Percentiles rank a stretch among this genome's conserved stretches.
phyloP scores from a whole-genome alignment of 2,888 invertebrate species.

The Calliphora vomitoria region DNA sequence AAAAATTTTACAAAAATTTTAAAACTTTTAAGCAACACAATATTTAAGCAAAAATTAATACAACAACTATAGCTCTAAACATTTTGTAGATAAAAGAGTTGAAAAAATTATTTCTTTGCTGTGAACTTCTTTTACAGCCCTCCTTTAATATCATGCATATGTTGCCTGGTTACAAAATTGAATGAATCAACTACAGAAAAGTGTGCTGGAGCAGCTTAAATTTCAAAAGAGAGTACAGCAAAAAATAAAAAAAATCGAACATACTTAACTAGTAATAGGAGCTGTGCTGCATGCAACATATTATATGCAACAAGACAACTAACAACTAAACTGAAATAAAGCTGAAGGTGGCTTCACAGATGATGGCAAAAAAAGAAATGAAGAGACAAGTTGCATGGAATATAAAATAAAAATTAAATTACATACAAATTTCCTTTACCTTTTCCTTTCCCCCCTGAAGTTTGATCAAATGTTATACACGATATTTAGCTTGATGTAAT shows the following conservation, averaged over 20 bases:
- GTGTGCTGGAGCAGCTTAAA: conserved; percentile 20
- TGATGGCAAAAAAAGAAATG: neutral
- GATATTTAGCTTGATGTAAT: conserved; percentile 35
- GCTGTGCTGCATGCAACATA: conserved; percentile 19
- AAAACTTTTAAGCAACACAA: too few species aligned
- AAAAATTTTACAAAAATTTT: too few species aligned
- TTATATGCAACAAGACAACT: neutral
- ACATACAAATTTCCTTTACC: conserved; percentile 50
- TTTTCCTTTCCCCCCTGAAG: neutral
- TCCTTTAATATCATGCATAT: conserved; percentile 24
- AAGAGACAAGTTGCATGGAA: conserved; percentile 33
- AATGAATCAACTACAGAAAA: neutral
- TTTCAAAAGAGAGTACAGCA: neutral
- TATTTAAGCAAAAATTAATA: too few species aligned
- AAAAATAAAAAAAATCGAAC: neutral
- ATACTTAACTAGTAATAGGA: conserved; percentile 21
- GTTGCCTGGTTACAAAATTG: conserved; percentile 13
- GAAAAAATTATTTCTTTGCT: too few species aligned
- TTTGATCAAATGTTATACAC: conserved; percentile 46
- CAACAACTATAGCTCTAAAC: too few species aligned
- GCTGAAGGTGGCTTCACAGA: conserved; percentile 13
- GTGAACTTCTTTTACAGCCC: neutral
- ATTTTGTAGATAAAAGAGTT: too few species aligned
- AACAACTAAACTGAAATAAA: neutral
- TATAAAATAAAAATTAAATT: conserved; percentile 58